phyloP scores from a whole-genome alignment of 2,113 vertebrate genomes.

The Pyxicephalus adspersus region DNA sequence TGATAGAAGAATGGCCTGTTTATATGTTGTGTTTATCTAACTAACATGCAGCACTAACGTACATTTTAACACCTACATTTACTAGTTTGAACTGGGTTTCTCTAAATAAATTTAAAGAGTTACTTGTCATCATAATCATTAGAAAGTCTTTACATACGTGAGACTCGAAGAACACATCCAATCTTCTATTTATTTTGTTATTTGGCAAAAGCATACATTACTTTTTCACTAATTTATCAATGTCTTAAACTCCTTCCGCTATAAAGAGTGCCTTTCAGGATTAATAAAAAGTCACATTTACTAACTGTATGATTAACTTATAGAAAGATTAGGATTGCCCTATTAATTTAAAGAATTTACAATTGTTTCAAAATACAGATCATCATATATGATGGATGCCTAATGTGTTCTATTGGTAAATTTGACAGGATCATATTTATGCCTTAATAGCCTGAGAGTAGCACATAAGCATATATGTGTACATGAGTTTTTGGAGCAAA shows the following conservation, averaged over 20 bases:
- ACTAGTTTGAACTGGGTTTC: neutral
- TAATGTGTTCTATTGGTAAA: too few relatives aligned
- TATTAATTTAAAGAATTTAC: too few relatives aligned
- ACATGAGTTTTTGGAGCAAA: too few relatives aligned
- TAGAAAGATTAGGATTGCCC: too few relatives aligned
- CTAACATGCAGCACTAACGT: slow-evolving; percentile 1
- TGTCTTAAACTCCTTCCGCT: neutral
- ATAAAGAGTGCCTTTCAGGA: too few relatives aligned
- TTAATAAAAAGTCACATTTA: too few relatives aligned
- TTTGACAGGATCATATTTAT: too few relatives aligned
- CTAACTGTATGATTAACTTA: too few relatives aligned
- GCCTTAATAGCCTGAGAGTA: too few relatives aligned
- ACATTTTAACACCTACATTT: neutral
- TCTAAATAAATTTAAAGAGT: neutral
- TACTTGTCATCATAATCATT: slow-evolving; percentile 17
- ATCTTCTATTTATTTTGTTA: neutral
- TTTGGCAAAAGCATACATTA: slow-evolving; percentile 1
- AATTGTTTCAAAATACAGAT: too few relatives aligned
- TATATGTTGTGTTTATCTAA: neutral
- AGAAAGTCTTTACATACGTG: neutral
- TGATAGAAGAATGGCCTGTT: neutral
- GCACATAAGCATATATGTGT: too few relatives aligned
- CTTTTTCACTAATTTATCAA: neutral
- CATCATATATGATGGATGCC: too few relatives aligned
- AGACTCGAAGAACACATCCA: neutral